Evolutionary conservation across 2,888 invertebrate species (phyloP).

Genomic region (Drosophila kuntzei): DNA sequence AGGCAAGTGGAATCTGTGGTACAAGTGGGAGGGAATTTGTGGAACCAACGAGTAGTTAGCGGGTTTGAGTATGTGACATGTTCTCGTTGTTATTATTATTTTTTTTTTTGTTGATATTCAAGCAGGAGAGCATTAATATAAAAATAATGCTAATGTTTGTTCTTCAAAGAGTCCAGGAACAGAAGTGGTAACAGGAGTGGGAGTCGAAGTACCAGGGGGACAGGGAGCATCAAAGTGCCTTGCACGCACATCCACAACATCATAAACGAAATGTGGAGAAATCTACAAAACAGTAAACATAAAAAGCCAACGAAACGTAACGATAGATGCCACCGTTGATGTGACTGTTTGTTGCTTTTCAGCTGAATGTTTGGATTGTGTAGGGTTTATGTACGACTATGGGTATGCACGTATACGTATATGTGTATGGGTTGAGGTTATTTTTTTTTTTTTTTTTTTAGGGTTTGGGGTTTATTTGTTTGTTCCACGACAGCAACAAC

Average conservation of each 20-base stretch:
- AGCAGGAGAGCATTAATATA: constrained; percentile 69
- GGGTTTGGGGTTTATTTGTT: constrained; percentile 71
- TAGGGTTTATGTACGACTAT: background rate
- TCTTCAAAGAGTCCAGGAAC: constrained; percentile 28
- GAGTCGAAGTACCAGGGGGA: background rate
- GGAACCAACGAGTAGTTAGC: constrained; percentile 13
- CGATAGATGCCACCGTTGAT: constrained; percentile 70
- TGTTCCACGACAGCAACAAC: constrained; percentile 62
- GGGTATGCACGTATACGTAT: background rate
- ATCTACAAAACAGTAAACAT: constrained; percentile 78
- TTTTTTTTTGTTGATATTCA: too few species aligned
- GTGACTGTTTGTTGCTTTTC: constrained; percentile 35
- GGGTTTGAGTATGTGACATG: constrained; percentile 12
- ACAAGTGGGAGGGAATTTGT: background rate
- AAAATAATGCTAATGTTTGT: constrained; percentile 79
- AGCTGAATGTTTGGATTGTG: constrained; percentile 22
- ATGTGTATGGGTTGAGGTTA: constrained; percentile 3
- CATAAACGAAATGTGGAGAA: constrained; percentile 66
- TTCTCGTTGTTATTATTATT: constrained; percentile 18
- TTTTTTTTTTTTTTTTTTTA: too few species aligned
- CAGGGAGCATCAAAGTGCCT: constrained; percentile 39
- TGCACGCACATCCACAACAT: constrained; percentile 61
- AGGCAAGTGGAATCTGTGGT: background rate
- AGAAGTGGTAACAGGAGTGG: background rate
- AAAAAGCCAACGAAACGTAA: constrained; percentile 79